These are phyloP conservation scores for Beroe ovata DNA, from an alignment of 37 sponge, comb jelly and placozoan genomes.

Conservation along the genomic window DNA sequence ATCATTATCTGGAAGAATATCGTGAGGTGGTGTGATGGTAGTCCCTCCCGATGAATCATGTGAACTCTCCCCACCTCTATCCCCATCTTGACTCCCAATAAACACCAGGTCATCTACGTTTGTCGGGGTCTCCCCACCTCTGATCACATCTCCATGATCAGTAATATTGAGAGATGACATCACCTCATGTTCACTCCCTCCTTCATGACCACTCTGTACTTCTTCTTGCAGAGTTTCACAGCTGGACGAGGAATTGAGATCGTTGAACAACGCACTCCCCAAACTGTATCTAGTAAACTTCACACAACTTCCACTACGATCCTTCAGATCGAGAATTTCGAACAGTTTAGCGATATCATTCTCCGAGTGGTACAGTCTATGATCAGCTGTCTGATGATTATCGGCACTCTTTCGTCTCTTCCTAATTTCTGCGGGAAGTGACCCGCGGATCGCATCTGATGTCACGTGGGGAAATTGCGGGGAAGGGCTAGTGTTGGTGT, in stretches of 20 bases:
- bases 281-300: slow-evolving; percentile 53
- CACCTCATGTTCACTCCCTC: background rate
- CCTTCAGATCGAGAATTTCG: slow-evolving; percentile 35
- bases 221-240: background rate
- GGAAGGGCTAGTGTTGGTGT: background rate
- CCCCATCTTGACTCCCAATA: background rate
- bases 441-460: background rate
- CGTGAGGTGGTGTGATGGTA: slow-evolving; percentile 9
- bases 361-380: slow-evolving; percentile 26
- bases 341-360: slow-evolving; percentile 37
- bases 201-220: background rate
- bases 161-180: slow-evolving; percentile 15
- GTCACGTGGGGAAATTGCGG: background rate
- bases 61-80: background rate
- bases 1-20: background rate
- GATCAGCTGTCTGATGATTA: background rate
- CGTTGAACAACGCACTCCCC: background rate
- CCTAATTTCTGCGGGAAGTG: no score
- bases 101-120: background rate
- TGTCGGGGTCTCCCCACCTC: slow-evolving; percentile 23
- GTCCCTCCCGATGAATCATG: slow-evolving; percentile 29
- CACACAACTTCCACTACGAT: background rate
- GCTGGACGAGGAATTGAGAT: slow-evolving; percentile 2
- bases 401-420: slow-evolving; percentile 16
- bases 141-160: background rate